Evolutionary conservation across 2,113 vertebrate species (phyloP), one percentile per base, ranked within the genome.

Genomic region (Hippocampus comes): DNA sequence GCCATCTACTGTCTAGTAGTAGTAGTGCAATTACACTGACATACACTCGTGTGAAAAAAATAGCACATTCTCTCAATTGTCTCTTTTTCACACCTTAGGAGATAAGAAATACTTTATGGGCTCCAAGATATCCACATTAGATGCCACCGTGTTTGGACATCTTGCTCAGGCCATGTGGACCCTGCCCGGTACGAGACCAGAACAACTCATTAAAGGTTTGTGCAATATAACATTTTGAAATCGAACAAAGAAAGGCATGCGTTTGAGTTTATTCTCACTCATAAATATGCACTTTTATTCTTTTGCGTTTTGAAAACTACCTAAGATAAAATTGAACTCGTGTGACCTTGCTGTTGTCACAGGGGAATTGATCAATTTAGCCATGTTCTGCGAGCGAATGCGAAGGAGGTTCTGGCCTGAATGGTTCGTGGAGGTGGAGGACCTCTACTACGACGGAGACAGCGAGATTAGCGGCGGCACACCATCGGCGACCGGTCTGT

Each of bases 81-180:
- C 14, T 48, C 23, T 48, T 66, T 14, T 66, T 15, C n/a, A 25
- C 25, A 60, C 83, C 88, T 5, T 63, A 99, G 97, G 97, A 73
- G 97, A 98, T 83, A 98, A 99, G 83, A 98, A 98, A 77, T 99
- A 99, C 84, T 95, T 99, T 42, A 98, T 99, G 97, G 97, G 97
- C 70, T 92, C 95, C 48, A 96, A 94, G 15, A 91, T 98, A 81
- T 96, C 96, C 30, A 95, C 94, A 11, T 92, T 99, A 61, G 97
- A 99, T 56, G 96, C 97, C 46, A 97, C 96, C 2, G 94, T 99
- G 67, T 99, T 99, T 67, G 96, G 97, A 42, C 97, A 97, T 83
- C 88, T 99, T 46, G 97, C 97, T 64, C 96, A 98, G 87, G 96
- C 95, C 20, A 98, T 99, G 97, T 99, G 97, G 97, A 98, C 95